Evolutionary conservation across 30 jellyfish, hydroid and myxozoan species (phyloP).

Genomic region (Aurelia aurita complex sp. Pacific): DNA sequence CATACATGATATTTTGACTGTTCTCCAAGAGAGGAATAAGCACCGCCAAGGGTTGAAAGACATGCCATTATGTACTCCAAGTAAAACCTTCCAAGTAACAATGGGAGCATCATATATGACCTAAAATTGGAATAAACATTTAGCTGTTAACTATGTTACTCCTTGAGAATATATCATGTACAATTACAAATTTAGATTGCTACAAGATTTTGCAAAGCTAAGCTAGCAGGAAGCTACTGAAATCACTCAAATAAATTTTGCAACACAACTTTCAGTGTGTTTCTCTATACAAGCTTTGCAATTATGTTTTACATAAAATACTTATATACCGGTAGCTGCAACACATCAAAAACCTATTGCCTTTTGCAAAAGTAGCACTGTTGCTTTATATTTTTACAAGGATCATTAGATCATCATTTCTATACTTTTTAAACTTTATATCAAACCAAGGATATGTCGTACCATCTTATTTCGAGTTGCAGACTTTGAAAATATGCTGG

Average conservation of each 20-base stretch:
- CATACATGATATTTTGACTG: slow-evolving; percentile 64
- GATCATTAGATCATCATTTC: no score
- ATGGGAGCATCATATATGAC: slow-evolving; percentile 75
- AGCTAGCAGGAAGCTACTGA: no score
- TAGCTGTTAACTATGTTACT: background rate
- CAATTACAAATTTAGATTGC: background rate
- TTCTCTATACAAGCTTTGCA: no score
- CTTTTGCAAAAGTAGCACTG: no score
- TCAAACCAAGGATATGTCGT: background rate
- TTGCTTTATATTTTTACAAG: no score
- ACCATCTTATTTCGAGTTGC: slow-evolving; percentile 12
- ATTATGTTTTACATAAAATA: no score
- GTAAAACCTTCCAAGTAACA: slow-evolving; percentile 40
- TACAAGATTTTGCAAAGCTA: no score
- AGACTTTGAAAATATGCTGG: background rate
- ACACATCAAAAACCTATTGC: no score
- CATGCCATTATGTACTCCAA: slow-evolving; percentile 89
- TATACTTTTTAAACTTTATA: no score
- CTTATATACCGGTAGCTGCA: no score
- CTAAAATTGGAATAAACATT: slow-evolving; percentile 21
- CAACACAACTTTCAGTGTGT: no score
- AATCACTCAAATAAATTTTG: no score
- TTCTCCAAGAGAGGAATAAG: slow-evolving; percentile 96
- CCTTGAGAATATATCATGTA: background rate
- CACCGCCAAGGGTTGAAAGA: slow-evolving; percentile 97